Percentiles rank a stretch among this genome's conserved stretches.
phyloP scores from a whole-genome alignment of 2,797 vertebrate species.

The Eremophila alpestris region DNA sequence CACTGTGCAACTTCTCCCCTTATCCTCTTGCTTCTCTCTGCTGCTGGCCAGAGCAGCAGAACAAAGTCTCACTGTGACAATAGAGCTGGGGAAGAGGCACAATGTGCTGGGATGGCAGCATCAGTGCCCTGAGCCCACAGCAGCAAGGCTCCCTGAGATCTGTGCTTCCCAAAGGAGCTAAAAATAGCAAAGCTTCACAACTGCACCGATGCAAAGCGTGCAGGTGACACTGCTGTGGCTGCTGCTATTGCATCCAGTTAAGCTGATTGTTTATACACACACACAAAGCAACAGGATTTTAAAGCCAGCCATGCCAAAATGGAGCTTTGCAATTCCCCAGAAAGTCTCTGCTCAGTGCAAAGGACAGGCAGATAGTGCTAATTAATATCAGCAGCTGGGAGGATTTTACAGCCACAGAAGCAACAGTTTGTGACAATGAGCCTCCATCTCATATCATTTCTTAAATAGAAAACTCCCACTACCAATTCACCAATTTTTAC shows the following conservation, averaged over 20 bases:
- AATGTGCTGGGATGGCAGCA: not conserved
- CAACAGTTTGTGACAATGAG: not conserved
- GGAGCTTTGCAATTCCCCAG: not conserved
- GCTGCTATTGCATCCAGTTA: rapidly evolving
- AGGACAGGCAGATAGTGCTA: not conserved
- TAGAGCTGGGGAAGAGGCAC: not conserved
- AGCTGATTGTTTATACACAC: not conserved
- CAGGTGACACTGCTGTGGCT: not conserved
- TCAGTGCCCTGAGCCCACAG: not conserved
- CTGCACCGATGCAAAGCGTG: rapidly evolving
- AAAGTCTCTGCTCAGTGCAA: not conserved
- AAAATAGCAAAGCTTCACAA: not conserved
- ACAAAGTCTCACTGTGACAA: not conserved
- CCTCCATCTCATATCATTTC: not conserved
- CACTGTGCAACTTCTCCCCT: not conserved
- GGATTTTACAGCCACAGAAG: not conserved
- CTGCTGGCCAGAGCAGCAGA: not conserved
- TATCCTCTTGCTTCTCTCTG: not conserved
- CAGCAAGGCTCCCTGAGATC: not conserved
- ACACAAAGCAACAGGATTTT: not conserved
- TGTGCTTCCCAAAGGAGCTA: not conserved
- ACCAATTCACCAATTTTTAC: not conserved
- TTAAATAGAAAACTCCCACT: not conserved
- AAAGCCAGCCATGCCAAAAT: not conserved
- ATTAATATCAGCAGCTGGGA: not conserved